Evolutionary conservation across 2,113 vertebrate genomes (phyloP).

Genomic region (Dromiciops gliroides): DNA sequence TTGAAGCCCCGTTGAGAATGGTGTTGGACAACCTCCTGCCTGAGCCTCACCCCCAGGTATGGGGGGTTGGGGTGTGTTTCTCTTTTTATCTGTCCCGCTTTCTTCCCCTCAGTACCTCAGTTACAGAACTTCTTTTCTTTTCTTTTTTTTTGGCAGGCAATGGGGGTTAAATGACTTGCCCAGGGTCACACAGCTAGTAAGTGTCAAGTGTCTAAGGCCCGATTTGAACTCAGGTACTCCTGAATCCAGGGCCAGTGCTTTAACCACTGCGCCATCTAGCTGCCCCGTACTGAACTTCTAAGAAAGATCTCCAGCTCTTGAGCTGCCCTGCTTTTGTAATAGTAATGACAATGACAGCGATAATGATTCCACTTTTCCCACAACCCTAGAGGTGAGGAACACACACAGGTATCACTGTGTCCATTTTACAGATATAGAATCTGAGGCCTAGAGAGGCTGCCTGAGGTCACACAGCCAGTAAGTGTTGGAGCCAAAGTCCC

Average conservation of each 20-base stretch:
- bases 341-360: too few species aligned
- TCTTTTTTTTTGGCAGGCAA: too few species aligned
- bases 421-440: not conserved
- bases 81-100: constrained; percentile 25
- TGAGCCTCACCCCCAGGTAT: not conserved
- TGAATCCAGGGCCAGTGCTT: too few species aligned
- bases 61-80: constrained; percentile 41
- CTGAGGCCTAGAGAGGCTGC: not conserved
- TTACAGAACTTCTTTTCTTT: constrained; percentile 61
- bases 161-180: too few species aligned
- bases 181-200: too few species aligned
- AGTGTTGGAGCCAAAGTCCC: not conserved
- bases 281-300: constrained; percentile 63
- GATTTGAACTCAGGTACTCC: too few species aligned
- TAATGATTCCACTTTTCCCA: constrained; percentile 34
- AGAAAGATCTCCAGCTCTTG: constrained; percentile 72
- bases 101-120: constrained; percentile 5
- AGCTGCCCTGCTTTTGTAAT: constrained; percentile 37
- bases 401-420: not conserved
- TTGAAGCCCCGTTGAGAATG: constrained; percentile 19
- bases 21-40: constrained; percentile 17
- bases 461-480: not conserved
- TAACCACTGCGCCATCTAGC: too few species aligned
- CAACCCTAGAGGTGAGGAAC: not conserved
- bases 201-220: too few species aligned